Conservation (phyloP, 2,888 invertebrate species). For the Noctua fimbriata region DNA sequence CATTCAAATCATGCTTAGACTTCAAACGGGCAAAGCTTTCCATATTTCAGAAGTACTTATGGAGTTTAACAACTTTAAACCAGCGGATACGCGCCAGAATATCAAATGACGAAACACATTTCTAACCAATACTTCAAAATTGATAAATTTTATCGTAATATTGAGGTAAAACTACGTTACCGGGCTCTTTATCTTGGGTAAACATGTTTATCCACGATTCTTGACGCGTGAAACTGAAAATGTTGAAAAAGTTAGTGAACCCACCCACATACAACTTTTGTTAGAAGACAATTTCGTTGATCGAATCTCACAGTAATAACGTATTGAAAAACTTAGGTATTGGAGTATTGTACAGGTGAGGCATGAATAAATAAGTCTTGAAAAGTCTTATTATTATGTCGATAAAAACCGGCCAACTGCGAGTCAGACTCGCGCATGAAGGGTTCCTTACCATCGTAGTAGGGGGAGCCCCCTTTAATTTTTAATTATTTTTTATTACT, state of each 20-base stretch:
- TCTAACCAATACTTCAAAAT: neutral
- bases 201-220: conserved; percentile 29
- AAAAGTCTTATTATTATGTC: neutral
- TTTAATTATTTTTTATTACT: too few relatives aligned
- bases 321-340: neutral
- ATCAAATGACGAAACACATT: neutral
- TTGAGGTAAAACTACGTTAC: neutral
- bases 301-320: conserved; percentile 22
- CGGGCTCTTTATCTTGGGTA: conserved; percentile 8
- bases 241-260: conserved; percentile 28
- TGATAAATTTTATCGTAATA: neutral
- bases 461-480: too few relatives aligned
- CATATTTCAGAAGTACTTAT: neutral
- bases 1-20: neutral
- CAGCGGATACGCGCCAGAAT: neutral
- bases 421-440: too few relatives aligned
- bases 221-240: conserved; percentile 15
- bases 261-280: conserved; percentile 12
- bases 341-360: neutral
- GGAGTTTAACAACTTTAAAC: neutral
- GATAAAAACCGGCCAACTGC: neutral
- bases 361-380: neutral
- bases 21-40: neutral
- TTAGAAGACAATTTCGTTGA: conserved; percentile 16
- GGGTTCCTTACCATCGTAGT: too few relatives aligned